Evolutionary conservation across 1,140 invertebrate genomes (phyloP).

Genomic region (Whitmania pigra): DNA sequence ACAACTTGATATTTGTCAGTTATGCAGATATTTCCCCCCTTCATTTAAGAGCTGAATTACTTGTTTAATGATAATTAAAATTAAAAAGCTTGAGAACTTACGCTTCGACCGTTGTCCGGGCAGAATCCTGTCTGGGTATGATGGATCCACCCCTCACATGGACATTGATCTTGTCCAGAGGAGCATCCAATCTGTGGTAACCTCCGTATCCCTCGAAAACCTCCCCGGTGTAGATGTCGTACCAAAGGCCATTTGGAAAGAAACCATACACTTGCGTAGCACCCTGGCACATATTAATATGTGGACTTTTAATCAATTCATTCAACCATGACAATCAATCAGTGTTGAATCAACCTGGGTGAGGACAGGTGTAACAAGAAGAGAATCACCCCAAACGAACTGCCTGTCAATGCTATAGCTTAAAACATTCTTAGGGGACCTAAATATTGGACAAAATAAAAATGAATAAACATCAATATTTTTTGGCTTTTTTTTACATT

Average conservation of each 20-base stretch:
- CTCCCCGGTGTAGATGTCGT: slow-evolving; percentile 50
- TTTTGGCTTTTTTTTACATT: too few relatives aligned
- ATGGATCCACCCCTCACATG: slow-evolving; percentile 59
- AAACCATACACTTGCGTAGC: slow-evolving; percentile 48
- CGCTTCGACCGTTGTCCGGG: slow-evolving; percentile 49
- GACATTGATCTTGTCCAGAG: slow-evolving; percentile 54
- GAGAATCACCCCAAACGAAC: slow-evolving; percentile 62
- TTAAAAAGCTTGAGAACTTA: slow-evolving; percentile 22
- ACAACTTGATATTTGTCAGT: too few relatives aligned
- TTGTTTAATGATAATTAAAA: too few relatives aligned
- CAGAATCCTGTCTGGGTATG: slow-evolving; percentile 55
- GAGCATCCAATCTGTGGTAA: slow-evolving; percentile 47
- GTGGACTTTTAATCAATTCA: neutral
- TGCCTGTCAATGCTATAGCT: slow-evolving; percentile 63
- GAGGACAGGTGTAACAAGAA: slow-evolving; percentile 62
- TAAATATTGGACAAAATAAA: too few relatives aligned
- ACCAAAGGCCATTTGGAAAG: slow-evolving; percentile 61
- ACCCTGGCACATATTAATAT: slow-evolving; percentile 24
- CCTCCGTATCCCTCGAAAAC: slow-evolving; percentile 30
- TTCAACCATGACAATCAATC: neutral
- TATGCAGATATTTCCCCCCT: too few relatives aligned
- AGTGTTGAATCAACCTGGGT: slow-evolving; percentile 25
- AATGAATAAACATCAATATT: too few relatives aligned
- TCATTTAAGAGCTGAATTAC: too few relatives aligned
- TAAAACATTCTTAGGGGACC: slow-evolving; percentile 48